A percentile compares a stretch with the other conserved stretches of the same genome.
phyloP scores from a whole-genome alignment of 1,140 invertebrate genomes.

The Panulirus ornatus region DNA sequence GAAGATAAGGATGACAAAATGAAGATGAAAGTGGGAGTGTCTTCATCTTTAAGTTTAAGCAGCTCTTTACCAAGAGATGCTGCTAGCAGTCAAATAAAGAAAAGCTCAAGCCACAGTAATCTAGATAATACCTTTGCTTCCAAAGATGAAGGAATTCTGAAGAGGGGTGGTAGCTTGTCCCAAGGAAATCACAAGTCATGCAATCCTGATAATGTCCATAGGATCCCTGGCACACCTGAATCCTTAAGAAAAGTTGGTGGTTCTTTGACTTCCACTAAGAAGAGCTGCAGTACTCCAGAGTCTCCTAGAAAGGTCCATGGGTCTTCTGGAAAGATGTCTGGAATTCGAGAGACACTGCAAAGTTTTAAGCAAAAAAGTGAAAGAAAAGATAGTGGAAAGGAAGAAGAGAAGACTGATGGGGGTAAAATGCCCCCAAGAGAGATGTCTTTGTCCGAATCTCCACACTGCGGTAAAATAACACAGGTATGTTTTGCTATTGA shows the following conservation, averaged over 20 bases:
- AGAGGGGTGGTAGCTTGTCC: constrained; percentile 17
- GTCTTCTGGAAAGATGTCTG: constrained; percentile 10
- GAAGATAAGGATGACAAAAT: neutral
- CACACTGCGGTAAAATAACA: constrained; percentile 44
- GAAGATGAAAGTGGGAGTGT: neutral
- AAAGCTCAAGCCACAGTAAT: constrained; percentile 39
- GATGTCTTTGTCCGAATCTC: constrained; percentile 34
- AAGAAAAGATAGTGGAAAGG: neutral
- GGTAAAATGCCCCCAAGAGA: constrained; percentile 15
- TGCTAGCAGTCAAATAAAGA: constrained; percentile 45
- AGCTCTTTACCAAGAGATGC: constrained; percentile 31
- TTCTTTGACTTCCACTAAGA: neutral
- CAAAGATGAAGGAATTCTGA: constrained; percentile 6
- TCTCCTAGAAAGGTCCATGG: neutral
- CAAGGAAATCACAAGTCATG: neutral
- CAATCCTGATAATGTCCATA: neutral
- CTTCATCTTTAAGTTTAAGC: neutral
- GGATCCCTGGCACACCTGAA: neutral
- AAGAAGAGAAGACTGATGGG: constrained; percentile 44
- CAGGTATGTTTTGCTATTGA: constrained; percentile 3
- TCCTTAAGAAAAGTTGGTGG: neutral
- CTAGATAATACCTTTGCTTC: neutral
- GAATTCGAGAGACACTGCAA: neutral
- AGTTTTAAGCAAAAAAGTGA: constrained; percentile 18
- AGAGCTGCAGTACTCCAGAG: neutral